Evolutionary conservation across 2,113 vertebrate species (phyloP).

Genomic region (Phalacrocorax carbo): DNA sequence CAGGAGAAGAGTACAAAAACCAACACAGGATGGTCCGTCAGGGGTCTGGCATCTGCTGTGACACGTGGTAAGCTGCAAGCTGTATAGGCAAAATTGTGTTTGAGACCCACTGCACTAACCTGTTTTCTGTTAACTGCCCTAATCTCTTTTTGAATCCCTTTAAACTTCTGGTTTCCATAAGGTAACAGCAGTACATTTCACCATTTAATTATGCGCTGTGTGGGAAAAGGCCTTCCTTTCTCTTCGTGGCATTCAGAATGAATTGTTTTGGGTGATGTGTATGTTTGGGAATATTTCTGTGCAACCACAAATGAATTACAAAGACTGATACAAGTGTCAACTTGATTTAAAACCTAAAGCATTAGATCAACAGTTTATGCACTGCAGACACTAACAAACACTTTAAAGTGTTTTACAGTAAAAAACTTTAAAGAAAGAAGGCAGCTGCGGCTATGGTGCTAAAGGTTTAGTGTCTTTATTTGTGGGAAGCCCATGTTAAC

Average conservation of each 20-base stretch:
- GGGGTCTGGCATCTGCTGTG: accelerated
- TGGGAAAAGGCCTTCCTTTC: slow-evolving; percentile 12
- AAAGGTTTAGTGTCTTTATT: neutral
- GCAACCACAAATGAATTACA: neutral
- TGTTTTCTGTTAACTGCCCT: neutral
- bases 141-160: neutral
- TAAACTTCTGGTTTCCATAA: neutral
- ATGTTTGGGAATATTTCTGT: slow-evolving; percentile 11
- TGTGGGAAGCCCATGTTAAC: neutral
- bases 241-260: neutral
- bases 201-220: neutral
- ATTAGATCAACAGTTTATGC: neutral
- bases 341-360: slow-evolving; percentile 21
- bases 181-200: neutral
- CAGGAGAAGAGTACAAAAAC: neutral
- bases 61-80: neutral
- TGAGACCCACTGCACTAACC: neutral
- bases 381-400: neutral
- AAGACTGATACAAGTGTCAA: neutral
- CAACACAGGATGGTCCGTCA: neutral
- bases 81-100: neutral
- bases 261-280: neutral
- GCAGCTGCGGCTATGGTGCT: neutral
- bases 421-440: neutral
- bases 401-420: neutral